Conservation (phyloP, 2,888 invertebrate genomes). For the Ornithoptera alexandrae region DNA sequence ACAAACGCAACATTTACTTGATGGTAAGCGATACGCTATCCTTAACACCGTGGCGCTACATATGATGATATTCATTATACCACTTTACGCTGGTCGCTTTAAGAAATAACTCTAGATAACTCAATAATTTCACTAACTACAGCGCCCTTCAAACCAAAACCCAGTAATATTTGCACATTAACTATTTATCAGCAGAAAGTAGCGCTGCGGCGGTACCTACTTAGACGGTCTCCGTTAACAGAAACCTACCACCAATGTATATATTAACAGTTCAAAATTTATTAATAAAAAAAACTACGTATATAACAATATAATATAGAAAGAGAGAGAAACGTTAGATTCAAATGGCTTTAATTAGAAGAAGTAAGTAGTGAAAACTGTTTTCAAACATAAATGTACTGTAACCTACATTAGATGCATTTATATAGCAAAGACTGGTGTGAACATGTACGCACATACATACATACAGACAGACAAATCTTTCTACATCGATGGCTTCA, state of each 20-base stretch:
- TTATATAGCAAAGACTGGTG: background rate
- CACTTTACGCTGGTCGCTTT: no score
- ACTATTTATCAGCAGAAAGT: no score
- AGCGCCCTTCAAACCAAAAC: no score
- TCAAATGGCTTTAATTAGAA: background rate
- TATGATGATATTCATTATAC: no score
- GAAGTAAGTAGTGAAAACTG: background rate
- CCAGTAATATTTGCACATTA: no score
- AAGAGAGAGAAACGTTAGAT: background rate
- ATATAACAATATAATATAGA: background rate
- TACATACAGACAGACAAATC: slow-evolving; percentile 40
- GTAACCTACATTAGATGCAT: background rate
- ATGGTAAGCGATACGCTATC: no score
- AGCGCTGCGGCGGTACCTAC: no score
- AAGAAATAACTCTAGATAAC: no score
- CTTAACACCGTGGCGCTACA: no score
- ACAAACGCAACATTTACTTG: no score
- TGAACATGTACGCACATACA: slow-evolving; percentile 17
- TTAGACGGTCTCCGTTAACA: background rate
- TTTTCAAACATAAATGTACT: background rate
- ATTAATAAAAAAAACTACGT: background rate
- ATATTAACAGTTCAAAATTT: background rate
- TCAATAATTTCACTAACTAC: no score
- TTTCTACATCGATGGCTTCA: slow-evolving; percentile 57
- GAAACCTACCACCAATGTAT: background rate